These are phyloP conservation scores for Heliornis fulica DNA, from an alignment of 2,113 vertebrate species.

Conservation along the genomic window DNA sequence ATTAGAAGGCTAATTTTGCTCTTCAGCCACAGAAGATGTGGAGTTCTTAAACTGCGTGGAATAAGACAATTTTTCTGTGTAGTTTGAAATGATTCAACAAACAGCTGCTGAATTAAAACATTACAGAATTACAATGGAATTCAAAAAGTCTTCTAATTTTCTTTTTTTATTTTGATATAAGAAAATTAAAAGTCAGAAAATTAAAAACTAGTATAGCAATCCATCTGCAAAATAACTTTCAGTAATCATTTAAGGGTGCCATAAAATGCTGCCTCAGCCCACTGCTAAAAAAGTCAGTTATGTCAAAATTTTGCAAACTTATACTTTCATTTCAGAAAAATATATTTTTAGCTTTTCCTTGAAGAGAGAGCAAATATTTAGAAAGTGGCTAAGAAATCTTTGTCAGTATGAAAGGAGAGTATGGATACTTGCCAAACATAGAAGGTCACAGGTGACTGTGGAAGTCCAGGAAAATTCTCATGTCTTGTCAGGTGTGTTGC, in stretches of 20 bases:
- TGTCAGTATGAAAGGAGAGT: neutral
- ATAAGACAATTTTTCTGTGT: neutral
- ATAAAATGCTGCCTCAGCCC: neutral
- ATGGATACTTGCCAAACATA: neutral
- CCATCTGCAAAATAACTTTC: neutral
- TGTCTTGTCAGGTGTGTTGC: neutral
- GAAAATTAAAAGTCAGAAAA: neutral
- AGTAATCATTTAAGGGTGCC: neutral
- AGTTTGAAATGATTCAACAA: neutral
- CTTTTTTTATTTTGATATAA: neutral
- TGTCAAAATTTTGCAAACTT: neutral
- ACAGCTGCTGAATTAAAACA: neutral
- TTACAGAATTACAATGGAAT: neutral
- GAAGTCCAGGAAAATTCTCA: neutral
- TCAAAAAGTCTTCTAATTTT: neutral
- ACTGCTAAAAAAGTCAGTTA: neutral
- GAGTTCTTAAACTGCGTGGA: neutral
- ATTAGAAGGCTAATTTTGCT: neutral
- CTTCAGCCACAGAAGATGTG: neutral
- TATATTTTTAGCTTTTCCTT: neutral
- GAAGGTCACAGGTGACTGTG: neutral
- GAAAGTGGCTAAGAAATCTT: neutral
- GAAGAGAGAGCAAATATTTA: neutral
- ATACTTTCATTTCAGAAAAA: neutral
- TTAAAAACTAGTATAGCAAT: neutral